Conservation (phyloP, 2,797 vertebrate genomes). For the Artibeus lituratus region DNA sequence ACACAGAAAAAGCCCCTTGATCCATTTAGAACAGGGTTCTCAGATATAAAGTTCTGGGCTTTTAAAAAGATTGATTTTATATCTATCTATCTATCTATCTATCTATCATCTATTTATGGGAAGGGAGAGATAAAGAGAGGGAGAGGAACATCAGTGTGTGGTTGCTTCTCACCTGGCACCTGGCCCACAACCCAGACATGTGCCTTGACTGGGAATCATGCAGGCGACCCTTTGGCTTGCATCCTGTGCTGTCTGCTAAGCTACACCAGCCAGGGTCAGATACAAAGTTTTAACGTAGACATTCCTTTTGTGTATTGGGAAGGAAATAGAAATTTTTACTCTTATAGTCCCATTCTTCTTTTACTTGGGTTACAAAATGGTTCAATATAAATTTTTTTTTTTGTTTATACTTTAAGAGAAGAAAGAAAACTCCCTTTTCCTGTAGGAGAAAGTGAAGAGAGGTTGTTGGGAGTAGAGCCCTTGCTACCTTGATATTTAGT, state of each 20-base stretch:
- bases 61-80: too few relatives aligned
- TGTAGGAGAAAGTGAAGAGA: background rate
- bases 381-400: slow-evolving; percentile 4
- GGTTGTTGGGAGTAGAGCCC: background rate
- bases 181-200: too few relatives aligned
- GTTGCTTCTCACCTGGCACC: too few relatives aligned
- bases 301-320: slow-evolving; percentile 14
- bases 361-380: background rate
- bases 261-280: background rate
- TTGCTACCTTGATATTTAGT: background rate
- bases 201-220: too few relatives aligned
- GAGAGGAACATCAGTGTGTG: too few relatives aligned
- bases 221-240: too few relatives aligned
- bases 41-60: background rate
- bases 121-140: too few relatives aligned
- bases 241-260: too few relatives aligned
- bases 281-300: slow-evolving; percentile 25
- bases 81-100: too few relatives aligned
- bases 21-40: slow-evolving; percentile 15
- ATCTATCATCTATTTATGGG: too few relatives aligned
- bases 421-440: background rate
- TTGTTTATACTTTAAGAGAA: background rate
- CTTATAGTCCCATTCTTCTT: background rate
- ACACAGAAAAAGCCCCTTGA: background rate
- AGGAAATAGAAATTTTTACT: slow-evolving; percentile 22